A percentile compares a stretch with the other conserved stretches of the same genome.
phyloP scores from a whole-genome alignment of 2,113 vertebrate species.

The Pseudopodoces humilis region DNA sequence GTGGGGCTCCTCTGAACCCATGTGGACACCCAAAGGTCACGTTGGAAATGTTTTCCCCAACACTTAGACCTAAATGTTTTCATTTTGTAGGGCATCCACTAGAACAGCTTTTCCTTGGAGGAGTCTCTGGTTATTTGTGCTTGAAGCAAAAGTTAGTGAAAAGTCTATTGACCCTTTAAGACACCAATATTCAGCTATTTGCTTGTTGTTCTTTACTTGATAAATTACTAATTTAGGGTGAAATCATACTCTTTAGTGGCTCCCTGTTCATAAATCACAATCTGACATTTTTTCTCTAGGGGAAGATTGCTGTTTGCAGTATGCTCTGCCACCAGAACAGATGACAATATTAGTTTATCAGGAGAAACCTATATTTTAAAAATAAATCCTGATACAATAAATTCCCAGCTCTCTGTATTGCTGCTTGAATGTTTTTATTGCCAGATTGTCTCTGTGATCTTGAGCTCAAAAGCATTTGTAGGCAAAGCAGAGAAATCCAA shows the following conservation, averaged over 20 bases:
- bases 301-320: conserved; percentile 58
- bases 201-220: conserved; percentile 67
- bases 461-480: neutral
- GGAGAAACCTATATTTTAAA: conserved; percentile 57
- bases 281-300: conserved; percentile 58
- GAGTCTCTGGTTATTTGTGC: conserved; percentile 56
- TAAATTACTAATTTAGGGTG: conserved; percentile 71
- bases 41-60: neutral
- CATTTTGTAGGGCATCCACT: conserved; percentile 40
- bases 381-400: conserved; percentile 57
- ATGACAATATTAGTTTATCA: conserved; percentile 69
- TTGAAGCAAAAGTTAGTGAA: conserved; percentile 58
- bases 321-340: conserved; percentile 56
- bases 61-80: conserved; percentile 12
- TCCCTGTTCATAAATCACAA: conserved; percentile 70
- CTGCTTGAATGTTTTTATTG: conserved; percentile 38
- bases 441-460: neutral
- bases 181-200: conserved; percentile 60
- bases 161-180: conserved; percentile 62
- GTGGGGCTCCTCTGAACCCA: neutral
- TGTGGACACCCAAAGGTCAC: neutral
- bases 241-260: conserved; percentile 67
- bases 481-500: neutral
- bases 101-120: conserved; percentile 51
- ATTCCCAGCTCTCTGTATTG: conserved; percentile 29